These are phyloP conservation scores for Macrosiphum euphorbiae DNA, from an alignment of 2,888 invertebrate species.

Conservation along the genomic window DNA sequence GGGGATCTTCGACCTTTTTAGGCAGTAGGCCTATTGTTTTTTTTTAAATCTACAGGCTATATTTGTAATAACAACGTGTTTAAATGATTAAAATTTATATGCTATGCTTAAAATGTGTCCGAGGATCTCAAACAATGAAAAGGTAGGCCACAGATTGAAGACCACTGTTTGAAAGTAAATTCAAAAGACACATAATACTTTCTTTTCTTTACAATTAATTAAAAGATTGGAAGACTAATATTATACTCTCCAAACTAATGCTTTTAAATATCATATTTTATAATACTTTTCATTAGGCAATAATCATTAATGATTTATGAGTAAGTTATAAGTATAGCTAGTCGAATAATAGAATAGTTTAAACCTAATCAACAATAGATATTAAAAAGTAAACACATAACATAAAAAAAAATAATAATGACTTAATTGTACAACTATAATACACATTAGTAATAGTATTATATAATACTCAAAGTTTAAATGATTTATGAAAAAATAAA, in stretches of 20 bases:
- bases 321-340: background rate
- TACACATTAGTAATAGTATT: background rate
- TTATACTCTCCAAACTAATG: slow-evolving; percentile 21
- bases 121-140: too few species aligned
- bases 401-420: slow-evolving; percentile 4
- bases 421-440: background rate
- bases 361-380: slow-evolving; percentile 29
- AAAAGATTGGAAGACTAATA: slow-evolving; percentile 41
- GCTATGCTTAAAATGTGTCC: too few species aligned
- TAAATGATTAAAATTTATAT: background rate
- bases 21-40: too few species aligned
- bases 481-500: background rate
- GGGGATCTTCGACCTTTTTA: too few species aligned
- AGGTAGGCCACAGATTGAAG: too few species aligned
- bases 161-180: background rate
- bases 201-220: background rate
- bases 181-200: background rate
- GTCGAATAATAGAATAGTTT: slow-evolving; percentile 15
- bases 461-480: slow-evolving; percentile 7
- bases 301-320: slow-evolving; percentile 12
- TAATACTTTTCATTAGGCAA: slow-evolving; percentile 37
- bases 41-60: too few species aligned
- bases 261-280: background rate
- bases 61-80: too few species aligned
- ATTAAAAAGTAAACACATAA: slow-evolving; percentile 8